phyloP scores from a whole-genome alignment of 2,888 invertebrate species.

The Conops quadrifasciatus region DNA sequence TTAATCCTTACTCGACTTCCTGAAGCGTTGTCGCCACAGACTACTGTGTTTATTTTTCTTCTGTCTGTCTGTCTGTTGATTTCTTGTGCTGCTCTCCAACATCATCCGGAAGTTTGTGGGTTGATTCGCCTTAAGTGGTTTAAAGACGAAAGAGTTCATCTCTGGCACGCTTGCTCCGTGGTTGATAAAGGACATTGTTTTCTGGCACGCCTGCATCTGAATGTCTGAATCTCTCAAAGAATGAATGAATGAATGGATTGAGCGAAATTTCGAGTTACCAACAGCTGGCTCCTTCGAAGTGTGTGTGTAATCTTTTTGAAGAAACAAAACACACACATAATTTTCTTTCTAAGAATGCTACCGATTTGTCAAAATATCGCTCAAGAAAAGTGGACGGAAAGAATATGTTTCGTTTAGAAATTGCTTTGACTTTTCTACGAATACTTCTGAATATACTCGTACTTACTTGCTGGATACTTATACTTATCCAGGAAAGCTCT shows the following conservation, averaged over 20 bases:
- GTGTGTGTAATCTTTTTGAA: constrained; percentile 20
- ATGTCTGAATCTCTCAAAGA: constrained; percentile 25
- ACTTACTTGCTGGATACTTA: not conserved
- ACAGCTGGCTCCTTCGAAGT: not conserved
- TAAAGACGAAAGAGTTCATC: constrained; percentile 41
- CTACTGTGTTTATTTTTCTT: not conserved
- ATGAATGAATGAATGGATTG: not conserved
- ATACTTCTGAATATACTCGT: not conserved
- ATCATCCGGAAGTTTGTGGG: constrained; percentile 26
- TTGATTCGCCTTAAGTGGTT: constrained; percentile 38
- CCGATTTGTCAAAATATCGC: not conserved
- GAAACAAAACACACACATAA: constrained; percentile 9
- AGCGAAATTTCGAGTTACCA: not conserved
- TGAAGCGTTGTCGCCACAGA: not conserved
- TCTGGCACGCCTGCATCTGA: constrained; percentile 32
- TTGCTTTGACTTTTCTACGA: not conserved
- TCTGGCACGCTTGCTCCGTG: constrained; percentile 37
- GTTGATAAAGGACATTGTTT: not conserved
- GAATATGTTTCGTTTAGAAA: not conserved
- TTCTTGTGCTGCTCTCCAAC: not conserved
- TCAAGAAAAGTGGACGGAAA: not conserved
- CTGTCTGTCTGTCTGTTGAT: constrained; percentile 12
- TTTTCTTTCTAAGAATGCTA: not conserved
- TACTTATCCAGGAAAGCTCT: too few species aligned
- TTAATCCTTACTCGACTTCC: constrained; percentile 32